Conservation (phyloP, 2,797 vertebrate genomes). For the Discoglossus pictus region DNA sequence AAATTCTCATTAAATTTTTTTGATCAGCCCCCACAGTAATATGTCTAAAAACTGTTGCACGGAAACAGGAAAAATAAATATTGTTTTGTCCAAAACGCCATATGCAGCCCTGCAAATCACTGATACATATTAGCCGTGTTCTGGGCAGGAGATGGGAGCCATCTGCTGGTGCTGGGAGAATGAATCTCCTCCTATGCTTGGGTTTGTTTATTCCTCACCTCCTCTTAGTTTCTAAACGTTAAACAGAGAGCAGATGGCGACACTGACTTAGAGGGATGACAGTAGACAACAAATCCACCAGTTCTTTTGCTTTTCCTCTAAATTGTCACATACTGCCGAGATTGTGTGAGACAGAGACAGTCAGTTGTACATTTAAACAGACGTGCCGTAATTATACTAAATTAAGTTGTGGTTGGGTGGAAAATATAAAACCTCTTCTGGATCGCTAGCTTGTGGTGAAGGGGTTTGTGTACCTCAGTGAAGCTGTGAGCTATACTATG, state of each 20-base stretch:
- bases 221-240: slow-evolving; percentile 31
- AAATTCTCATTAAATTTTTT: too few relatives aligned
- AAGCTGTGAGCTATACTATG: too few relatives aligned
- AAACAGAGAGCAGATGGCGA: slow-evolving; percentile 34
- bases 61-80: too few relatives aligned
- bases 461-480: too few relatives aligned
- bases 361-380: too few relatives aligned
- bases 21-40: too few relatives aligned
- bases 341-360: not conserved
- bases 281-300: slow-evolving; percentile 13
- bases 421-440: too few relatives aligned
- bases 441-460: too few relatives aligned
- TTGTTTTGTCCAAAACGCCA: not conserved
- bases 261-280: slow-evolving; percentile 12
- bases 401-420: too few relatives aligned
- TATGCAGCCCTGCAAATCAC: slow-evolving; percentile 16
- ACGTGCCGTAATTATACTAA: too few relatives aligned
- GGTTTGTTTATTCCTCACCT: slow-evolving; percentile 18
- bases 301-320: slow-evolving; percentile 12
- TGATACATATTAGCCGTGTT: slow-evolving; percentile 11
- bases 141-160: slow-evolving; percentile 36
- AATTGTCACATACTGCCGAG: not conserved
- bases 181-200: slow-evolving; percentile 6
- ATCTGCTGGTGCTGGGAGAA: slow-evolving; percentile 38
- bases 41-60: too few relatives aligned